Conservation (phyloP, 2,797 vertebrate genomes). For the Clangula hyemalis region DNA sequence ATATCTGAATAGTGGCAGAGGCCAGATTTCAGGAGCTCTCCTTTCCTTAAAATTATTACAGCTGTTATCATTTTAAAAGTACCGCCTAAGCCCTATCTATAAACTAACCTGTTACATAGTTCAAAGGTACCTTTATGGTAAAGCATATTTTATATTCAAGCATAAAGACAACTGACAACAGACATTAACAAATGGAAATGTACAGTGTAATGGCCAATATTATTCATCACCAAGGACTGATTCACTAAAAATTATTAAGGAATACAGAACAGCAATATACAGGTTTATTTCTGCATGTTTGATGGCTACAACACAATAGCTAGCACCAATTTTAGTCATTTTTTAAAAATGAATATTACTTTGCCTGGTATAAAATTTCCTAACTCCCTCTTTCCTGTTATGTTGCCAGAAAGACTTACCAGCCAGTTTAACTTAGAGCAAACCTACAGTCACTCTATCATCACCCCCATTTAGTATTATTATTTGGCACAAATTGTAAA, state of each 20-base stretch:
- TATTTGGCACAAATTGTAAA: not conserved
- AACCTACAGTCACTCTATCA: not conserved
- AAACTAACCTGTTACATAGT: not conserved
- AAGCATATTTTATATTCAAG: not conserved
- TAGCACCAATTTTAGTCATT: not conserved
- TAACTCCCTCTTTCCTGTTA: not conserved
- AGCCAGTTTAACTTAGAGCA: not conserved
- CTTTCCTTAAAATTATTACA: not conserved
- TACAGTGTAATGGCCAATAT: not conserved
- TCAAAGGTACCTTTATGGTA: not conserved
- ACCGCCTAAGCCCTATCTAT: not conserved
- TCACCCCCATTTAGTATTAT: not conserved
- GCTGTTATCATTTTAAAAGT: not conserved
- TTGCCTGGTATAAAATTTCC: not conserved
- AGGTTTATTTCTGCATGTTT: not conserved
- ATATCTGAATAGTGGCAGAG: not conserved
- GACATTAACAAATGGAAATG: not conserved
- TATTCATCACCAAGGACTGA: not conserved
- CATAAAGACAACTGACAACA: not conserved
- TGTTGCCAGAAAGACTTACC: not conserved
- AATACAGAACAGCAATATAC: not conserved
- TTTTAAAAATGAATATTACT: not conserved
- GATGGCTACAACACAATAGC: not conserved
- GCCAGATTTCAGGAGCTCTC: not conserved
- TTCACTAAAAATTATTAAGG: not conserved